Conservation (phyloP, 1,140 invertebrate genomes). For the Penaeus chinensis region DNA sequence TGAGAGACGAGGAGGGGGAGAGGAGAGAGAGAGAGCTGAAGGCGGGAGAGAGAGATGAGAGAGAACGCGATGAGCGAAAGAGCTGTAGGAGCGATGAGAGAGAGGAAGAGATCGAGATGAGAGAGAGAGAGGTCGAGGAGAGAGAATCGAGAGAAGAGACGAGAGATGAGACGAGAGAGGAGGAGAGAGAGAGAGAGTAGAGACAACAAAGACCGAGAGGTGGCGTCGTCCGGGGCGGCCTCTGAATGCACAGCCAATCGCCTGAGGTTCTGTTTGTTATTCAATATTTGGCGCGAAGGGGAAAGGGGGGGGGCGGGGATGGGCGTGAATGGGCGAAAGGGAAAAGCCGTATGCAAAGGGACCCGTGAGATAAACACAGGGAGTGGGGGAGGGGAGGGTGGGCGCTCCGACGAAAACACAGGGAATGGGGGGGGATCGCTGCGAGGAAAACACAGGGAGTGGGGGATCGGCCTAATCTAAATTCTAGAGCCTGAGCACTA, state of each 20-base stretch:
- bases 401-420: not conserved
- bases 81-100: no score
- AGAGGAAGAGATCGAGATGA: not conserved
- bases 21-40: no score
- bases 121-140: not conserved
- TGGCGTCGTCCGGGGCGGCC: no score
- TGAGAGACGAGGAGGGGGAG: no score
- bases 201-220: not conserved
- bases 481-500: not conserved
- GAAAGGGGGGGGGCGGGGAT: no score
- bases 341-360: not conserved
- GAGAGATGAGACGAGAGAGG: not conserved
- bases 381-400: not conserved
- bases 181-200: not conserved
- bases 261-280: no score
- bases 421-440: conserved; percentile 1
- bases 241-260: no score
- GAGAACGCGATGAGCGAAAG: no score
- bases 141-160: not conserved
- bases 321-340: no score
- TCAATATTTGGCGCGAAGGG: no score
- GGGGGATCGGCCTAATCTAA: not conserved
- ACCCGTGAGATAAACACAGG: not conserved
- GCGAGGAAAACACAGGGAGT: conserved; percentile 23
- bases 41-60: no score